phyloP scores from a whole-genome alignment of 2,797 vertebrate species.

The Lepilemur ruficaudatus region DNA sequence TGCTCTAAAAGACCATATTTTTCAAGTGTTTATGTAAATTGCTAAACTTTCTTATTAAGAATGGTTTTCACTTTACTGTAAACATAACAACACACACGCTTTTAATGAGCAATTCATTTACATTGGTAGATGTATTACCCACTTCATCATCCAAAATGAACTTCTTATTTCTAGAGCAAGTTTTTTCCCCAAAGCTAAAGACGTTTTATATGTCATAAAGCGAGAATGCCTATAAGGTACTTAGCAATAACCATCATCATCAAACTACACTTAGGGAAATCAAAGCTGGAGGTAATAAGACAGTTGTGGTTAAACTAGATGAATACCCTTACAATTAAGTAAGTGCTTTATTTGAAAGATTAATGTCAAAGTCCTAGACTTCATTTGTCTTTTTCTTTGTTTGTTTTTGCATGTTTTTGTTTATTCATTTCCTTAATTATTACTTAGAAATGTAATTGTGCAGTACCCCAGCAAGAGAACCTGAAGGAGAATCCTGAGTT shows the following conservation, averaged over 20 bases:
- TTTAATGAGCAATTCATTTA: conserved; percentile 42
- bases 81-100: neutral
- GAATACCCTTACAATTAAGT: neutral
- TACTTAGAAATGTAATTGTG: neutral
- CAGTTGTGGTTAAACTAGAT: neutral
- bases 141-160: neutral
- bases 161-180: neutral
- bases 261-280: neutral
- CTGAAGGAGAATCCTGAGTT: neutral
- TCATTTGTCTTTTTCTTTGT: neutral
- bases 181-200: neutral
- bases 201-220: neutral
- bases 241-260: neutral
- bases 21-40: conserved; percentile 14
- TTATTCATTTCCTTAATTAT: neutral
- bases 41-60: conserved; percentile 11
- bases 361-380: neutral
- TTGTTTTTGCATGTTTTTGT: neutral
- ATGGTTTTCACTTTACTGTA: neutral
- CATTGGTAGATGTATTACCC: neutral
- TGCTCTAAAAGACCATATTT: neutral
- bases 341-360: neutral
- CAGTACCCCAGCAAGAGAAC: neutral
- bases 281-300: neutral
- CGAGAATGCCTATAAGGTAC: neutral